Conservation (phyloP, 2,113 vertebrate species). For the Mobula birostris region DNA sequence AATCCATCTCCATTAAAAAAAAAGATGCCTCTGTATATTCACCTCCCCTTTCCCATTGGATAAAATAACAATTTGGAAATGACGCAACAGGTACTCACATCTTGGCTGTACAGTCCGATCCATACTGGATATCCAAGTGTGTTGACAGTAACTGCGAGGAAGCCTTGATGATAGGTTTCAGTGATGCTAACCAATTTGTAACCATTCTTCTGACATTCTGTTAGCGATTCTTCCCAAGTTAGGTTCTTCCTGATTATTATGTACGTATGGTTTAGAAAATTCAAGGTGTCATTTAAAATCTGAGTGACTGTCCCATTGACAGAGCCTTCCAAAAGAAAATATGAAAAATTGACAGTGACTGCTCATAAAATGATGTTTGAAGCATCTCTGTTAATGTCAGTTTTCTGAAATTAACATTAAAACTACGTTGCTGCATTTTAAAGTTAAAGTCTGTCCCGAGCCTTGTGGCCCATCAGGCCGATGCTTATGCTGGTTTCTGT, state of each 20-base stretch:
- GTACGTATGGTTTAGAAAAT: slow-evolving; percentile 63
- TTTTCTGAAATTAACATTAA: background rate
- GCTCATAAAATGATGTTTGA: background rate
- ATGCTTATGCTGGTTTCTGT: too few species aligned
- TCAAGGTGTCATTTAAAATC: slow-evolving; percentile 48
- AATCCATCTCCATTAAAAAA: background rate
- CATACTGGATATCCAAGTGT: slow-evolving; percentile 63
- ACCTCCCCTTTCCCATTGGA: background rate
- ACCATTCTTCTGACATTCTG: slow-evolving; percentile 54
- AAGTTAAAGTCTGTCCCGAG: too few species aligned
- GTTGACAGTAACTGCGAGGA: slow-evolving; percentile 62
- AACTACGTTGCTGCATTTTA: background rate
- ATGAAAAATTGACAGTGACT: background rate
- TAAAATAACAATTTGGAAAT: background rate
- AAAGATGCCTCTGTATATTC: background rate
- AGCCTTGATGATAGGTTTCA: slow-evolving; percentile 69
- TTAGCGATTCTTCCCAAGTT: slow-evolving; percentile 71
- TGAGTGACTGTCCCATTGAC: slow-evolving; percentile 31
- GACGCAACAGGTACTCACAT: slow-evolving; percentile 59
- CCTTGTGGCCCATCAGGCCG: too few species aligned
- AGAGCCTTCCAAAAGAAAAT: slow-evolving; percentile 42
- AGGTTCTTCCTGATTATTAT: slow-evolving; percentile 66
- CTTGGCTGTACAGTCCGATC: slow-evolving; percentile 82
- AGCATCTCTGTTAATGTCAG: too few species aligned
- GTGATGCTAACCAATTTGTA: slow-evolving; percentile 80